These are phyloP conservation scores for Vulpes lagopus DNA, from an alignment of 2,113 vertebrate species.

Conservation along the genomic window DNA sequence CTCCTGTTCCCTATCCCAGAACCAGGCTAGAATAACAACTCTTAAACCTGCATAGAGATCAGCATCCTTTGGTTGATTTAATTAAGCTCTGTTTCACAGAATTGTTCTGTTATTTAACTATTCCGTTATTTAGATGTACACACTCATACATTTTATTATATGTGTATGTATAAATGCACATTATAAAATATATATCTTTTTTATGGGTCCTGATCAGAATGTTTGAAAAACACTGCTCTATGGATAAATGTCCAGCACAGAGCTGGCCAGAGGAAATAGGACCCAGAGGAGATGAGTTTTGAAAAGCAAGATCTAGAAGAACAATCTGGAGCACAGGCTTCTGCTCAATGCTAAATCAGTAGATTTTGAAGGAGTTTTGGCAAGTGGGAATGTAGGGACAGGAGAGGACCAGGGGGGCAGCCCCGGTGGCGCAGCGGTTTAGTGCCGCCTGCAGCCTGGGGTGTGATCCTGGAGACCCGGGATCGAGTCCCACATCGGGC, in stretches of 20 bases:
- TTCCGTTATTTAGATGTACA: neutral
- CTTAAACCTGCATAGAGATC: neutral
- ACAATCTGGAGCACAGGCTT: neutral
- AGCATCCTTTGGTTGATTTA: neutral
- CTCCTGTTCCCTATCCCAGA: neutral
- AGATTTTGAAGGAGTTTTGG: neutral
- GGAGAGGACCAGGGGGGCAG: neutral
- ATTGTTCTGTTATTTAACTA: neutral
- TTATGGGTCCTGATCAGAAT: neutral
- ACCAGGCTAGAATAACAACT: neutral
- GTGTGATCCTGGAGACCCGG: too few species aligned
- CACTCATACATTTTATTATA: neutral
- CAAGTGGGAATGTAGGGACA: neutral
- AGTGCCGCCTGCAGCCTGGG: too few species aligned
- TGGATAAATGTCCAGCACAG: neutral
- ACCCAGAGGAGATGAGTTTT: neutral
- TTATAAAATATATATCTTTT: slow-evolving; percentile 11
- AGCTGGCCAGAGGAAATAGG: neutral
- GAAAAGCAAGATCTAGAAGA: neutral
- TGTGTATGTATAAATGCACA: neutral
- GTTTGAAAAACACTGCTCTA: neutral
- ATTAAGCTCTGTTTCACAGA: neutral
- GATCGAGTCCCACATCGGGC: too few species aligned
- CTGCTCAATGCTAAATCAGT: neutral
- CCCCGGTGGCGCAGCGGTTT: too few species aligned